Conservation (phyloP, 2,888 invertebrate species). For the Cremastinae sp. region DNA sequence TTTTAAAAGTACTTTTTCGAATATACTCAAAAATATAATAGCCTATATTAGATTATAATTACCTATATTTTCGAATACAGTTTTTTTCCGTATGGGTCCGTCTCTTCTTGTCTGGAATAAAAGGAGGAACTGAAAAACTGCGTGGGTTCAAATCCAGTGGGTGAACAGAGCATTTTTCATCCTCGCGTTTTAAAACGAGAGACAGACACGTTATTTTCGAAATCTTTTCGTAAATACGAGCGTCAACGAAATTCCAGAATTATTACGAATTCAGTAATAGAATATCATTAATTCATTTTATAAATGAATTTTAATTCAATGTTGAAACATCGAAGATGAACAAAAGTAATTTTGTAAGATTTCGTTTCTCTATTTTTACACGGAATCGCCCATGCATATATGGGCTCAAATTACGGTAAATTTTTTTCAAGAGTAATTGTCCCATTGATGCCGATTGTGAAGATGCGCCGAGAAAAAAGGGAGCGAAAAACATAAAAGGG, state of each 20-base stretch:
- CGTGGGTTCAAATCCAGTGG: no score
- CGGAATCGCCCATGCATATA: neutral
- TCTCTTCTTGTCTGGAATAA: no score
- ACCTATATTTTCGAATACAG: neutral
- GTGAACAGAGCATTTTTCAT: no score
- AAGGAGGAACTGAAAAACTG: no score
- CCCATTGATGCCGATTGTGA: constrained; percentile 50
- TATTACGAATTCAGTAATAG: no score
- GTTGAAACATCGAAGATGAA: neutral
- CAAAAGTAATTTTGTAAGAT: neutral
- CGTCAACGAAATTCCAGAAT: no score
- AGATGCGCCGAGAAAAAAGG: constrained; percentile 47
- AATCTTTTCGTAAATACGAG: no score
- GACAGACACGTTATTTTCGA: no score
- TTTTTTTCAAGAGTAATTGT: constrained; percentile 55
- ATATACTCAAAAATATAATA: no score
- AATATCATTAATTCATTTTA: neutral
- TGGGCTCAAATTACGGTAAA: neutral
- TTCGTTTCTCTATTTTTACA: neutral
- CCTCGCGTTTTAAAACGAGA: no score
- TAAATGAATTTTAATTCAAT: neutral
- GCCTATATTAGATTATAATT: no score
- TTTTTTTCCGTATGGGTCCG: constrained; percentile 7
- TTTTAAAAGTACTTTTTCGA: no score
- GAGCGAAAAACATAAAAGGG: constrained; percentile 26